A percentile compares a stretch with the other conserved stretches of the same genome.
phyloP scores from a whole-genome alignment of 2,113 vertebrate species.

The Typhlomys cinereus region DNA sequence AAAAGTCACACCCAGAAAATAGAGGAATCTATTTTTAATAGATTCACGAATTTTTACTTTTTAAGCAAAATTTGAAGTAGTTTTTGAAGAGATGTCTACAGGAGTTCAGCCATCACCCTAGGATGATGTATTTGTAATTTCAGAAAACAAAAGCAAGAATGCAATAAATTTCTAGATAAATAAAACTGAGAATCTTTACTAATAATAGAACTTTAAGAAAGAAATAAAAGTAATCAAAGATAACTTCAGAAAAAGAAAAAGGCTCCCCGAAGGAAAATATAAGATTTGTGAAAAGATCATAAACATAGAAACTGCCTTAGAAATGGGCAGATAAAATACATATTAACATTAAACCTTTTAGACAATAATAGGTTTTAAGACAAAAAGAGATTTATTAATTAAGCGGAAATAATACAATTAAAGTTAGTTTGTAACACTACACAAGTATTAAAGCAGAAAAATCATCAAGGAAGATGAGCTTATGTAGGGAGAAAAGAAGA shows the following conservation, averaged over 20 bases:
- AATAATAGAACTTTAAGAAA: slow-evolving; percentile 23
- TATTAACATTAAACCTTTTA: slow-evolving; percentile 42
- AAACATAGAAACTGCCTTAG: not conserved
- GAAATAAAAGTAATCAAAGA: slow-evolving; percentile 11
- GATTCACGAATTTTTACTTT: no score
- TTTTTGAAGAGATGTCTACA: no score
- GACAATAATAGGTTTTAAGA: slow-evolving; percentile 15
- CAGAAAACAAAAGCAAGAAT: not conserved
- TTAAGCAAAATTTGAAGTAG: no score
- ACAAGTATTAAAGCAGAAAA: slow-evolving; percentile 23
- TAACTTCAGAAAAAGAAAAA: slow-evolving; percentile 1
- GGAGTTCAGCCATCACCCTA: no score
- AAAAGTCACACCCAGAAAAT: no score
- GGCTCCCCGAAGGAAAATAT: not conserved
- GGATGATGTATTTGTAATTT: not conserved
- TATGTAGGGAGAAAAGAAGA: not conserved
- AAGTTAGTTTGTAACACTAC: not conserved
- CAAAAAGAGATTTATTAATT: no score
- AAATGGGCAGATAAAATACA: not conserved
- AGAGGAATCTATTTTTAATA: no score
- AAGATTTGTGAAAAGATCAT: not conserved
- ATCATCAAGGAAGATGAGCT: not conserved
- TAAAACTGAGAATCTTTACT: slow-evolving; percentile 27
- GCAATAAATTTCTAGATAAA: slow-evolving; percentile 22
- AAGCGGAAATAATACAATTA: not conserved